Evolutionary conservation across 2,888 invertebrate species (phyloP), one percentile per base, ranked within the genome.

Genomic region (Carterocephalus palaemon): DNA sequence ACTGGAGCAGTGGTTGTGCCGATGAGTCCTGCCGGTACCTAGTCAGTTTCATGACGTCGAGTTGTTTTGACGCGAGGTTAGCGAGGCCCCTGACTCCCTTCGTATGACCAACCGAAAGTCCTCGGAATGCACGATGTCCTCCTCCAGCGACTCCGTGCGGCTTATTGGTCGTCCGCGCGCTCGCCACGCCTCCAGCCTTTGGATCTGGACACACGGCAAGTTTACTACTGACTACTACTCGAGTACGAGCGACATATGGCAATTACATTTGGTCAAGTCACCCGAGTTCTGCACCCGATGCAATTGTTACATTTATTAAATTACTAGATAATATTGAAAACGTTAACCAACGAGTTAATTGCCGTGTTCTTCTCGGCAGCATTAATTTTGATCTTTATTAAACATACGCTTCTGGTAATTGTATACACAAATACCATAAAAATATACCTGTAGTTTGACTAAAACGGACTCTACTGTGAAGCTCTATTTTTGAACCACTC

Each of bases 171-270:
- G 79, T 52, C 87, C 89, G 60, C 87, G 89, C 70, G 84, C 88
- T 75, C 81, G 89, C 88, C 90, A 90, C 49, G 89, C 89, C 68
- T 92, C 92, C 78, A 93, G 75, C 78, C 92, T 92, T 91, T 92
- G 90, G 88, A 93, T 90, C 93, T 93, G 75, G n/a, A n/a, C 7
- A 10, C 17, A 9, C 8, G n/a, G n/a, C 4, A 6, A 36, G 2
- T 16, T 15, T 8, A 17, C 3, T 46, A 45, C 39, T 17, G 39
- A 49, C 12, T 20, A 29, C 28, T 23, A 7, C 4, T n/a, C 24
- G 19, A 22, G 31, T 34, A 41, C 17, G 20, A 28, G 29, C 8
- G 23, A 8, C n/a, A 10, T 8, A 10, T 15, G 23, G 26, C 26
- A 26, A 7, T 26, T 12, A 26, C 12, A 40, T 10, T 7, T 2